Percentiles rank a stretch among this genome's conserved stretches.
Conservation (phyloP, 2,113 vertebrate species). For the Setophaga petechia region DNA sequence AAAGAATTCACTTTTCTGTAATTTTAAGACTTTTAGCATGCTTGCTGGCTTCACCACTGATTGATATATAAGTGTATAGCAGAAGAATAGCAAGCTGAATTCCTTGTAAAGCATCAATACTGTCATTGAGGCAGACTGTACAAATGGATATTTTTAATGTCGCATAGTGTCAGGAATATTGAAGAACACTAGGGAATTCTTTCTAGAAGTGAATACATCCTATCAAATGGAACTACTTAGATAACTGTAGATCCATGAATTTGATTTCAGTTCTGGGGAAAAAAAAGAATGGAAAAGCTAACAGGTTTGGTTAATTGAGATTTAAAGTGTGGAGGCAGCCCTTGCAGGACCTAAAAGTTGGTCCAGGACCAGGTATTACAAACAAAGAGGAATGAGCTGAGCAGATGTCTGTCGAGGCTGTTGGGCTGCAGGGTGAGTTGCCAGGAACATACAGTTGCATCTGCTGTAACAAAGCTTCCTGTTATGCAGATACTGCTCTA, state of each 20-base stretch:
- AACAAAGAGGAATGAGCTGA: not conserved
- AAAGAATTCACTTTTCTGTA: not conserved
- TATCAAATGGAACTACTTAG: not conserved
- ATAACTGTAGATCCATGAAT: not conserved
- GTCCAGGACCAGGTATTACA: not conserved
- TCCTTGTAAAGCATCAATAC: not conserved
- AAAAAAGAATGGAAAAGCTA: not conserved
- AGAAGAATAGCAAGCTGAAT: not conserved
- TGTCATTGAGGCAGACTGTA: not conserved
- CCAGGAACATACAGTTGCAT: not conserved
- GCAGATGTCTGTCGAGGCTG: accelerated
- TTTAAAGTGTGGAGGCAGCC: not conserved
- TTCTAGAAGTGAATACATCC: not conserved
- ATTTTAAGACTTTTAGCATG: not conserved
- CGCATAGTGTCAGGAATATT: not conserved
- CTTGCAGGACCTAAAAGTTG: not conserved
- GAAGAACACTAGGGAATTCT: not conserved
- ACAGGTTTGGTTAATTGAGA: not conserved
- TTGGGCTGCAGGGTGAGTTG: not conserved
- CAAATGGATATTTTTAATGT: not conserved
- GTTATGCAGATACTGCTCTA: not conserved
- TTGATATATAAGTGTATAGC: not conserved
- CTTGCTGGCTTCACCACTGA: not conserved
- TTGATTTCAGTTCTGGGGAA: not conserved
- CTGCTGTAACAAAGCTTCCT: not conserved